These are phyloP conservation scores for Herpetotheres cachinnans DNA, from an alignment of 2,113 vertebrate species.

Conservation along the genomic window DNA sequence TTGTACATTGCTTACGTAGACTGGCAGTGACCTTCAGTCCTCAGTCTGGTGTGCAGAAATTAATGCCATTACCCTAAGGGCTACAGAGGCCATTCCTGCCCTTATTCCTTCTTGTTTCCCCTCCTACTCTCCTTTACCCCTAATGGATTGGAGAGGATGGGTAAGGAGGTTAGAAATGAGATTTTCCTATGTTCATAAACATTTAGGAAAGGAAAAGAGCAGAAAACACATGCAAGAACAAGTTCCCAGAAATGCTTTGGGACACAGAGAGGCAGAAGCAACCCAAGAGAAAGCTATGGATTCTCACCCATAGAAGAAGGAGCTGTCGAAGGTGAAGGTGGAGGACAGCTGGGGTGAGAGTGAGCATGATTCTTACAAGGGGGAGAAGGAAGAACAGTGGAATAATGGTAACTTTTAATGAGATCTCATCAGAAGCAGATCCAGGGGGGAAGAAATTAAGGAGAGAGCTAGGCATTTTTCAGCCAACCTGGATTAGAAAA, in stretches of 20 bases:
- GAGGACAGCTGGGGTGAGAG: neutral
- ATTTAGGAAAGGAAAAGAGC: neutral
- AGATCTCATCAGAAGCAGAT: neutral
- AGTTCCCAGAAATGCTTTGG: neutral
- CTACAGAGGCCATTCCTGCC: neutral
- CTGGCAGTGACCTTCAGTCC: neutral
- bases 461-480: neutral
- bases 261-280: neutral
- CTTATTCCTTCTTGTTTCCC: neutral
- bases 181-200: neutral
- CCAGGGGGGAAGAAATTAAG: neutral
- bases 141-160: neutral
- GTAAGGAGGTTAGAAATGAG: neutral
- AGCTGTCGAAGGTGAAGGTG: neutral
- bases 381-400: neutral
- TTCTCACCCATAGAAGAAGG: neutral
- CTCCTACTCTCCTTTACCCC: neutral
- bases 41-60: neutral
- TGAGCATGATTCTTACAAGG: fast-evolving
- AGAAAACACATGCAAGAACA: neutral
- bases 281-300: neutral
- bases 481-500: neutral
- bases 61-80: neutral
- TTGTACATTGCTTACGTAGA: neutral
- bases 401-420: neutral